phyloP scores from a whole-genome alignment of 2,797 vertebrate genomes.

The Eidolon dupreanum region DNA sequence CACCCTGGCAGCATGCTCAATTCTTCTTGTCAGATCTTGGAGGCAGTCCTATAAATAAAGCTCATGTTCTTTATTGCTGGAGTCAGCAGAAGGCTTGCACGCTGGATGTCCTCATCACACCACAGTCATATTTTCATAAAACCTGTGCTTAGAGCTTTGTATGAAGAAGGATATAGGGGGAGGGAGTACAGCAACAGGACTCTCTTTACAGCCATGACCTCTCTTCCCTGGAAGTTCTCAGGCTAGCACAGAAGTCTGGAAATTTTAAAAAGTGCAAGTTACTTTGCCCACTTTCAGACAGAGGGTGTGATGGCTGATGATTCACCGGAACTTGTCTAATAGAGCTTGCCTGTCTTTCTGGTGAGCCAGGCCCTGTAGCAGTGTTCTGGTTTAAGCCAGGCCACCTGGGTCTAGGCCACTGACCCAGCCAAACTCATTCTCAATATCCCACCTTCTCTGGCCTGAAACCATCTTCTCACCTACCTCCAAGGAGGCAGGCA shows the following conservation, averaged over 20 bases:
- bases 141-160: slow-evolving; percentile 7
- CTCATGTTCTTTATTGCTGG: slow-evolving; percentile 80
- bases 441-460: background rate
- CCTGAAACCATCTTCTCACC: background rate
- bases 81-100: slow-evolving; percentile 81
- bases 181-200: background rate
- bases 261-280: background rate
- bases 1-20: slow-evolving; percentile 85
- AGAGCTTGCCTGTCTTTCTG: background rate
- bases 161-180: background rate
- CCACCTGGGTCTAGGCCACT: background rate
- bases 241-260: background rate
- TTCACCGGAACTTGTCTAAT: background rate
- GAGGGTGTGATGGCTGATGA: background rate
- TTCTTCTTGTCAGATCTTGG: slow-evolving; percentile 84
- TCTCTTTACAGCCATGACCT: background rate
- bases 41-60: slow-evolving; percentile 86
- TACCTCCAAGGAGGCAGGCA: background rate
- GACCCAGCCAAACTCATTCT: background rate
- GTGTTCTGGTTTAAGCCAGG: background rate
- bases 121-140: slow-evolving; percentile 69
- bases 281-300: background rate
- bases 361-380: background rate
- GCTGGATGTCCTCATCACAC: slow-evolving; percentile 75
- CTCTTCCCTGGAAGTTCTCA: background rate